Evolutionary conservation across 2,888 invertebrate species (phyloP), one percentile per base, ranked within the genome.

Genomic region (Erynnis tages): DNA sequence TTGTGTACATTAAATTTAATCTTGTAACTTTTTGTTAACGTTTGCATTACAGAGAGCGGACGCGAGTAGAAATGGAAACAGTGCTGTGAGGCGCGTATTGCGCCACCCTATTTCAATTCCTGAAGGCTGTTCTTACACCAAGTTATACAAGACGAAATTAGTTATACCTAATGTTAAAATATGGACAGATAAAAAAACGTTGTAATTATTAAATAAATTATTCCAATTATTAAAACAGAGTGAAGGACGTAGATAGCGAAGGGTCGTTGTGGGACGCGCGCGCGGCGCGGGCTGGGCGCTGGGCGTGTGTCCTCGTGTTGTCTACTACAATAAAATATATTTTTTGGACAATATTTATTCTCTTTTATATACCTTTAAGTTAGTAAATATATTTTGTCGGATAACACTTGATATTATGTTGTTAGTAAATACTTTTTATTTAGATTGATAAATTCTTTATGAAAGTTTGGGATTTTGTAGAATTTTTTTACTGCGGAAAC

Each of bases 51-150:
- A 88, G 89, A 76, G 90, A 77, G 78, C 91, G 75, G 86, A 92
- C 81, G 91, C 93, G 89, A 94, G 96, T 96, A 70, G 96, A 96
- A 92, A 96, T 96, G 94, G 96, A 96, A 92, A 96, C 96, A 79
- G 96, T 96, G 91, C 95, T 96, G 93, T 96, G 95, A 95, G 90
- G 87, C 76, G 87, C 71, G 72, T 86, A 76, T 86, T 82, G 75
- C 86, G 82, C 84, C 87, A 86, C 79, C 78, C 73, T 85, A 76
- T 82, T 85, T 88, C 89, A 89, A 89, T 88, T 88, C 86, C 86
- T 88, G 82, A 88, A 89, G 89, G 89, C 89, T 88, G 89, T 87
- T 87, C 88, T 88, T 89, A 89, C 89, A 88, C 89, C 88, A 88
- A 88, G 89, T 89, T 88, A 89, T 89, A 89, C 87, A 89, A 82